Percentiles rank a stretch among this genome's conserved stretches.
Conservation (phyloP, 37 sponge, comb jelly and placozoan species). For the Halichondria panicea region DNA sequence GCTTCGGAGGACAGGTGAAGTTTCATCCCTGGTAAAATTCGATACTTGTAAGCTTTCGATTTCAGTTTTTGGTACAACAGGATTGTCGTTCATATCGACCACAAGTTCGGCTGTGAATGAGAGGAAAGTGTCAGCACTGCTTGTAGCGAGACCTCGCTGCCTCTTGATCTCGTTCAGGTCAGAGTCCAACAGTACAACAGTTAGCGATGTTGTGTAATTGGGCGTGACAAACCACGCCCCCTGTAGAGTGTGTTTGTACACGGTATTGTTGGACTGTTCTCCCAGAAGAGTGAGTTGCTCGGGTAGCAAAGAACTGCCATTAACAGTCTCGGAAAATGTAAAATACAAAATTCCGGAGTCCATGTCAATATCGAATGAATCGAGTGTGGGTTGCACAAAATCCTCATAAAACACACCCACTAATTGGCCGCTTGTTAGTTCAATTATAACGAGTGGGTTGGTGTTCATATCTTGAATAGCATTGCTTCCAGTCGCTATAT, state of each 20-base stretch:
- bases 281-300: conserved; percentile 50
- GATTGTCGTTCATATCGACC: conserved; percentile 75
- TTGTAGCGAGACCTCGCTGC: conserved; percentile 66
- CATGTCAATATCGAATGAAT: conserved; percentile 69
- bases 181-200: conserved; percentile 24
- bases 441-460: conserved; percentile 45
- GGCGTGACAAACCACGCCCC: conserved; percentile 45
- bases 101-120: conserved; percentile 38
- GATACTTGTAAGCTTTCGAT: conserved; percentile 25
- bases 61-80: conserved; percentile 35
- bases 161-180: conserved; percentile 88
- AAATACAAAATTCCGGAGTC: conserved; percentile 69
- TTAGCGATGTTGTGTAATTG: conserved; percentile 44
- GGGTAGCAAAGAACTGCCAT: conserved; percentile 55
- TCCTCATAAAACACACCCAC: conserved; percentile 51
- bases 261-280: conserved; percentile 20
- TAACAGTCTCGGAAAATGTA: conserved; percentile 83
- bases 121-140: conserved; percentile 52
- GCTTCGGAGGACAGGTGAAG: conserved; percentile 34
- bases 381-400: conserved; percentile 47
- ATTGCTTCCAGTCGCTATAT: conserved; percentile 23
- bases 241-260: conserved; percentile 27
- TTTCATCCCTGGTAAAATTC: conserved; percentile 53
- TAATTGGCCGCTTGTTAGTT: neutral
- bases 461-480: conserved; percentile 69